These are phyloP conservation scores for Hoplodrina ambigua DNA, from an alignment of 2,888 invertebrate genomes.

Conservation along the genomic window DNA sequence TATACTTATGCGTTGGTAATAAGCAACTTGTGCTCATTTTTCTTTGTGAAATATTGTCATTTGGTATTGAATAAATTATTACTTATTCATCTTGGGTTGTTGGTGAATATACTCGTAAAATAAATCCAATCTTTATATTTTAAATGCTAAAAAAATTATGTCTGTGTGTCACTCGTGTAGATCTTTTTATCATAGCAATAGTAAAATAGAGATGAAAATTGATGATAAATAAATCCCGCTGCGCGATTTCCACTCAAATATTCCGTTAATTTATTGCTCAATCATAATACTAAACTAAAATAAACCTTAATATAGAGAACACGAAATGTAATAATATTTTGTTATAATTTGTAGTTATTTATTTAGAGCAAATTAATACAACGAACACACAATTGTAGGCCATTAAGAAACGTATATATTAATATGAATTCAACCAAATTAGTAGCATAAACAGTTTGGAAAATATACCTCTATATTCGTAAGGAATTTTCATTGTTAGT, in stretches of 20 bases:
- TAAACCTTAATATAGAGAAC: slow-evolving; percentile 19
- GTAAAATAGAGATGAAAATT: background rate
- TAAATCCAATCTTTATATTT: too few relatives aligned
- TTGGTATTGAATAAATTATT: too few relatives aligned
- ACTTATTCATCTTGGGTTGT: too few relatives aligned
- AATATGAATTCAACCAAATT: slow-evolving; percentile 38
- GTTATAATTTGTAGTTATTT: slow-evolving; percentile 37
- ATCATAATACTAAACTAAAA: slow-evolving; percentile 15
- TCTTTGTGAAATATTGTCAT: background rate
- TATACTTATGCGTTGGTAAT: background rate
- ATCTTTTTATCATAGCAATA: too few relatives aligned
- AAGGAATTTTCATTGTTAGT: slow-evolving; percentile 11
- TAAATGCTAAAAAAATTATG: too few relatives aligned
- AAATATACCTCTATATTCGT: slow-evolving; percentile 28
- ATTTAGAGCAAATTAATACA: slow-evolving; percentile 39
- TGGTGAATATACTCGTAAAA: too few relatives aligned
- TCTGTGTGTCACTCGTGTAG: too few relatives aligned
- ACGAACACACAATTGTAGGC: slow-evolving; percentile 25
- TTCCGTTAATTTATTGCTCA: slow-evolving; percentile 3
- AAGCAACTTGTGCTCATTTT: background rate
- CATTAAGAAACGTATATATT: slow-evolving; percentile 45
- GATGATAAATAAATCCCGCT: slow-evolving; percentile 3
- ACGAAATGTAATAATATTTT: slow-evolving; percentile 20
- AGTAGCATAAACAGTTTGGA: slow-evolving; percentile 22
- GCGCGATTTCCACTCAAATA: slow-evolving; percentile 10